Conservation (phyloP, 1,140 invertebrate genomes). For the Maniola jurtina region DNA sequence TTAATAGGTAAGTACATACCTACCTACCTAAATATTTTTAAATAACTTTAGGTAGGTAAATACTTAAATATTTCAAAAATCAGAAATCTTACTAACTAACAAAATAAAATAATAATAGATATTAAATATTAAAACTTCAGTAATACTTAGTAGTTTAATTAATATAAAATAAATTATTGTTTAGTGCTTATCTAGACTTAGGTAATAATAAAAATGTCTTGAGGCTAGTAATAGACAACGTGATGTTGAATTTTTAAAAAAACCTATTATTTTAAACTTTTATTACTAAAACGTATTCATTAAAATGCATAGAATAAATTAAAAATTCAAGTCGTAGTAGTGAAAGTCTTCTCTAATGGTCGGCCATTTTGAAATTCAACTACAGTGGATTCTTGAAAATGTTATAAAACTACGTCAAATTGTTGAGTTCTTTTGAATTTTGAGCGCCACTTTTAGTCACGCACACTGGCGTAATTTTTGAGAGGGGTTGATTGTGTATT, state of each 20-base stretch:
- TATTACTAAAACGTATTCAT: background rate
- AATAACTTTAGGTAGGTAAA: no score
- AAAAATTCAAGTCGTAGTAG: background rate
- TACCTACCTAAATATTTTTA: no score
- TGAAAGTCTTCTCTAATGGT: slow-evolving; percentile 11
- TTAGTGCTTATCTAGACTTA: no score
- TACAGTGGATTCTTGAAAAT: slow-evolving; percentile 22
- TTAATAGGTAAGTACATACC: no score
- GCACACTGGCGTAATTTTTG: slow-evolving; percentile 48
- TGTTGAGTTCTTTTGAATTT: slow-evolving; percentile 50
- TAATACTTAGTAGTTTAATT: no score
- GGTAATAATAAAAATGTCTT: no score
- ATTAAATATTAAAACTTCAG: no score
- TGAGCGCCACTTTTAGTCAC: slow-evolving; percentile 50
- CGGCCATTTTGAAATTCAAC: slow-evolving; percentile 12
- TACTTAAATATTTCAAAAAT: no score
- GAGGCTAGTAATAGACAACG: background rate
- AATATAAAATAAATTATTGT: no score
- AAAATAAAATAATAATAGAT: no score
- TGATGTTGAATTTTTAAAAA: background rate
- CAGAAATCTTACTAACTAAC: no score
- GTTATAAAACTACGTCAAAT: slow-evolving; percentile 27
- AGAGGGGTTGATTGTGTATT: slow-evolving; percentile 22
- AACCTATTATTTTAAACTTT: background rate
- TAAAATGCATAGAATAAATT: slow-evolving; percentile 3